phyloP scores from a whole-genome alignment of 2,888 invertebrate species.

The Andrena hattorfiana region DNA sequence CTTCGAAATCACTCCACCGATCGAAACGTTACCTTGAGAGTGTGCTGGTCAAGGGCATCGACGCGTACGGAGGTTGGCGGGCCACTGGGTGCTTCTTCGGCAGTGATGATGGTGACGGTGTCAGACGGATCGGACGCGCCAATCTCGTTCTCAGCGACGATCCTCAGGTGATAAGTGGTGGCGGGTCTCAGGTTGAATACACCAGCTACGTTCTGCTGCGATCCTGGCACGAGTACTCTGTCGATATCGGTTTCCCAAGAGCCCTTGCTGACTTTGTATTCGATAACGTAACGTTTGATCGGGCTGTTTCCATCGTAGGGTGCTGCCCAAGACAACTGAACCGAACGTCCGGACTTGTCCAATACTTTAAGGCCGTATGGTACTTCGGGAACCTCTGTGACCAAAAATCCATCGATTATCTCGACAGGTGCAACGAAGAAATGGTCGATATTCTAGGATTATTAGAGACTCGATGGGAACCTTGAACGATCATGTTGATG shows the following conservation, averaged over 20 bases:
- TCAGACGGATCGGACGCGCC: constrained; percentile 97
- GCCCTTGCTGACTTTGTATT: constrained; percentile 94
- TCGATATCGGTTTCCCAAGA: constrained; percentile 95
- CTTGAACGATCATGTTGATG: constrained; percentile 97
- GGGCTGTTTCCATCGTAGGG: constrained; percentile 97
- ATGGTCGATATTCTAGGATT: not conserved
- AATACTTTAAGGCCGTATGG: constrained; percentile 95
- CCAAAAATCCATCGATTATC: not conserved
- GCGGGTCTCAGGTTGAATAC: constrained; percentile 95
- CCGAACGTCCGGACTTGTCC: constrained; percentile 95
- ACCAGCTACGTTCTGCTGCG: constrained; percentile 93
- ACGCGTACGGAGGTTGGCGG: constrained; percentile 94
- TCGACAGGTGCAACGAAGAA: not conserved
- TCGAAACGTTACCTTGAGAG: constrained; percentile 86
- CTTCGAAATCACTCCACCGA: not conserved
- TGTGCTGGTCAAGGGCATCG: constrained; percentile 95
- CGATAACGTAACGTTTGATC: constrained; percentile 95
- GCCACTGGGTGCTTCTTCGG: constrained; percentile 95
- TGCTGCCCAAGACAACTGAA: constrained; percentile 96
- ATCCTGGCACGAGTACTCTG: constrained; percentile 94
- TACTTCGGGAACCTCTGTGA: constrained; percentile 93
- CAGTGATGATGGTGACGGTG: constrained; percentile 97
- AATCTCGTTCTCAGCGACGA: constrained; percentile 97
- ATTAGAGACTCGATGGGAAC: constrained; percentile 83
- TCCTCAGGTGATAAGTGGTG: constrained; percentile 96